phyloP scores from a whole-genome alignment of 2,797 vertebrate genomes.

The Acanthurus leucopareius region DNA sequence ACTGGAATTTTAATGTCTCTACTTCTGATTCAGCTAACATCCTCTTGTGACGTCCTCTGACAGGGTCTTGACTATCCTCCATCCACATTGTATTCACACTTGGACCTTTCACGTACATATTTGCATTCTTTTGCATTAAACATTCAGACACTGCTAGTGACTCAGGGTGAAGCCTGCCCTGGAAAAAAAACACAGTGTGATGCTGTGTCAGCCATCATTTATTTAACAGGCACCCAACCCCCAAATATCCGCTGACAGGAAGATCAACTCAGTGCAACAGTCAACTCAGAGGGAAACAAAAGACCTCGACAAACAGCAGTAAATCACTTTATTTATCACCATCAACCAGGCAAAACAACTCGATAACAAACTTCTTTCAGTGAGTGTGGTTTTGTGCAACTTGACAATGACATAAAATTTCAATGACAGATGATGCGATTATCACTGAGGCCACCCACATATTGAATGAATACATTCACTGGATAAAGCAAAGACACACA shows the following conservation, averaged over 20 bases:
- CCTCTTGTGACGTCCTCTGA: background rate
- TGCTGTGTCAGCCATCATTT: slow-evolving; percentile 50
- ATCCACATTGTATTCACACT: background rate
- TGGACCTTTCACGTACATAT: slow-evolving; percentile 5
- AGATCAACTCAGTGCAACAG: background rate
- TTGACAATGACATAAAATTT: background rate
- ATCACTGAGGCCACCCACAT: too few species aligned
- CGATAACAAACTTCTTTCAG: background rate
- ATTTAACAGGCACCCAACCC: slow-evolving; percentile 36
- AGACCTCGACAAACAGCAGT: slow-evolving; percentile 3
- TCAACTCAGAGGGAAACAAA: slow-evolving; percentile 31
- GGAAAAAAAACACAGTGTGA: slow-evolving; percentile 39
- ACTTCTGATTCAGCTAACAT: background rate
- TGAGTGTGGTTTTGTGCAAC: background rate
- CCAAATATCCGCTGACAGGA: slow-evolving; percentile 25
- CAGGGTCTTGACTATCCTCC: background rate
- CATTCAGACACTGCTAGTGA: slow-evolving; percentile 30
- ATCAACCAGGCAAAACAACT: slow-evolving; percentile 16
- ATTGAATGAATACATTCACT: too few species aligned
- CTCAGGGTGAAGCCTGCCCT: slow-evolving; percentile 22
- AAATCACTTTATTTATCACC: slow-evolving; percentile 42
- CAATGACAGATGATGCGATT: too few species aligned
- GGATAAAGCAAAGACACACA: too few species aligned
- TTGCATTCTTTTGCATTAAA: slow-evolving; percentile 31
- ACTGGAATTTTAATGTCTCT: background rate